Conservation (phyloP, 2,888 invertebrate genomes). For the Cephus nigrinus region DNA sequence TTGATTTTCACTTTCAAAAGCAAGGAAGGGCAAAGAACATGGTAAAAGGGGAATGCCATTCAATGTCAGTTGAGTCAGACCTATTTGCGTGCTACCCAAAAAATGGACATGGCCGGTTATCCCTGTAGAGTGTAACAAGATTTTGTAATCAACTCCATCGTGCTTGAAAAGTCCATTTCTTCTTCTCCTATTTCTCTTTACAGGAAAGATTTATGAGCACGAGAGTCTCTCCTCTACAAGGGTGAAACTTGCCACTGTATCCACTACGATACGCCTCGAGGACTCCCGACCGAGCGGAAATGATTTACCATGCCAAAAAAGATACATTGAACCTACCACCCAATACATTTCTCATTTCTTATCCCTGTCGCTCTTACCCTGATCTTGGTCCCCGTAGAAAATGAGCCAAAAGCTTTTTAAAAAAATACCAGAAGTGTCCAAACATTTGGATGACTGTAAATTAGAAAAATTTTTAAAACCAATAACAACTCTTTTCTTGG, state of each 20-base stretch:
- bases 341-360: too few species aligned
- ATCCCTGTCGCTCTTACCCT: too few species aligned
- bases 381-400: too few species aligned
- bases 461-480: too few species aligned
- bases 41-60: not conserved
- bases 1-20: too few species aligned
- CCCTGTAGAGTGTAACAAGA: constrained; percentile 14
- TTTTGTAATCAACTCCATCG: constrained; percentile 24
- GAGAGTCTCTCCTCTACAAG: not conserved
- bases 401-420: too few species aligned
- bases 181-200: constrained; percentile 1
- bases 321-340: too few species aligned
- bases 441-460: too few species aligned
- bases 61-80: too few species aligned
- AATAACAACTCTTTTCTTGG: too few species aligned
- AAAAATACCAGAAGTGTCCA: too few species aligned
- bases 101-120: constrained; percentile 4
- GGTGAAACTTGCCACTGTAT: constrained; percentile 26
- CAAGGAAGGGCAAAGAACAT: not conserved
- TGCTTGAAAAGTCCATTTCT: not conserved
- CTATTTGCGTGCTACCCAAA: not conserved
- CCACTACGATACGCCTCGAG: constrained; percentile 36
- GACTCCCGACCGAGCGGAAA: constrained; percentile 46
- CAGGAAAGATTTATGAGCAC: constrained; percentile 20
- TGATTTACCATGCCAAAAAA: too few species aligned